Percentiles rank a stretch among this genome's conserved stretches.
Evolutionary conservation across 2,888 invertebrate genomes (phyloP).

Genomic region (Drosophila limbata): DNA sequence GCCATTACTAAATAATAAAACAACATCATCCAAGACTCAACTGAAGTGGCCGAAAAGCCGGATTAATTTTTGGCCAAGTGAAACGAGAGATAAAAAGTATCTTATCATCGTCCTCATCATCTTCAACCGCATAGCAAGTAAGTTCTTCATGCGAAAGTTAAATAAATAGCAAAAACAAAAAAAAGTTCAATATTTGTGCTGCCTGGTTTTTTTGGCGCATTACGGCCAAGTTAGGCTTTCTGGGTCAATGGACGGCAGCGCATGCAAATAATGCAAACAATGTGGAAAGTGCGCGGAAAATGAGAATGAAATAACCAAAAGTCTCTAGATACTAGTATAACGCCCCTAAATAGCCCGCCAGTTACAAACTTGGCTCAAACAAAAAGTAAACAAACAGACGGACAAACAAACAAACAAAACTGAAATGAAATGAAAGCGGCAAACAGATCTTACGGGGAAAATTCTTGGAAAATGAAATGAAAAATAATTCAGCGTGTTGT

Average conservation of each 20-base stretch:
- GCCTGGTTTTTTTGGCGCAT: slow-evolving; percentile 52
- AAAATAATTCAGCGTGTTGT: slow-evolving; percentile 17
- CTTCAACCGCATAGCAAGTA: slow-evolving; percentile 25
- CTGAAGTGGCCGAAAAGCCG: slow-evolving; percentile 5
- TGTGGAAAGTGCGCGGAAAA: slow-evolving; percentile 24
- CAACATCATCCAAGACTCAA: slow-evolving; percentile 1
- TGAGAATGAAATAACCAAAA: slow-evolving; percentile 5
- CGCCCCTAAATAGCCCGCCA: slow-evolving; percentile 15
- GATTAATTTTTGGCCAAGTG: slow-evolving; percentile 9
- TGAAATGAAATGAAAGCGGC: slow-evolving; percentile 4
- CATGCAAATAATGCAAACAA: slow-evolving; percentile 36
- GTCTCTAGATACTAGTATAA: slow-evolving; percentile 5
- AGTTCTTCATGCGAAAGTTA: slow-evolving; percentile 38
- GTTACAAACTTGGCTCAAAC: slow-evolving; percentile 8
- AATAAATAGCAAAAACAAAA: slow-evolving; percentile 21
- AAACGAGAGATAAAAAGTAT: slow-evolving; percentile 1
- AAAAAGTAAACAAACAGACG: slow-evolving; percentile 12
- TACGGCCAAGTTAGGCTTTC: slow-evolving; percentile 36
- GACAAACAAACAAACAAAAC: slow-evolving; percentile 1
- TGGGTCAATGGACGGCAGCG: slow-evolving; percentile 57
- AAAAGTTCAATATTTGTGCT: slow-evolving; percentile 37
- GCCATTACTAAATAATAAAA: slow-evolving; percentile 17
- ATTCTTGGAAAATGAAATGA: slow-evolving; percentile 34
- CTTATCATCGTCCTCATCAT: neutral
- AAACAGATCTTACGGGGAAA: slow-evolving; percentile 14